Percentiles rank a stretch among this genome's conserved stretches.
Conservation (phyloP, 92 coral and sea anemone genomes). For the Zoanthus gigantus region DNA sequence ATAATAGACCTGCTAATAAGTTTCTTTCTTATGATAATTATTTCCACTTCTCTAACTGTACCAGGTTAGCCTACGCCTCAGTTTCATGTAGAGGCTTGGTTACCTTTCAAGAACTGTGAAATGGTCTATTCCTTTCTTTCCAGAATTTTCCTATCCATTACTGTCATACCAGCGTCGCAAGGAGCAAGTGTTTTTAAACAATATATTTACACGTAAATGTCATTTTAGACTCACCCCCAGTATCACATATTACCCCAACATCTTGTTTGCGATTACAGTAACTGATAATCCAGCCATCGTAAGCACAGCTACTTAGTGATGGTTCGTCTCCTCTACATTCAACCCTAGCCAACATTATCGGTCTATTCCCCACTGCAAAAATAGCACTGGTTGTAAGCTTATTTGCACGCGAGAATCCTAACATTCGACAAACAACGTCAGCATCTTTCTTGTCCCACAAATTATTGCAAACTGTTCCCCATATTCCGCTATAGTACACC, state of each 20-base stretch:
- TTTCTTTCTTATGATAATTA: no score
- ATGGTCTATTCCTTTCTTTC: no score
- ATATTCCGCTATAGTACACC: slow-evolving; percentile 10
- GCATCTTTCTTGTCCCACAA: slow-evolving; percentile 16
- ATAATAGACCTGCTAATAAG: no score
- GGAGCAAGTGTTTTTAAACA: no score
- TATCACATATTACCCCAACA: background rate
- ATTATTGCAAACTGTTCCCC: slow-evolving; percentile 15
- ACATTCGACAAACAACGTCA: slow-evolving; percentile 25
- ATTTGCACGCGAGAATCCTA: slow-evolving; percentile 10
- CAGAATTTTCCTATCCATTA: no score
- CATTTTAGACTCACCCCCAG: background rate
- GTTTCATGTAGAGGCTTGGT: no score
- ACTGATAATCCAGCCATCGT: background rate
- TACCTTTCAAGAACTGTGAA: no score
- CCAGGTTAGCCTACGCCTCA: no score
- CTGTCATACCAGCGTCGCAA: no score
- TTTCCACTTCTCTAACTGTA: no score
- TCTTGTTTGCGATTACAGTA: background rate
- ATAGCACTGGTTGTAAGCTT: background rate
- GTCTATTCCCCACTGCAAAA: background rate
- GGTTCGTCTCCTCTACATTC: background rate
- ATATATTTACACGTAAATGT: no score
- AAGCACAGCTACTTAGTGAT: background rate
- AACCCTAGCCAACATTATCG: background rate